Evolutionary conservation across 2,797 vertebrate genomes (phyloP).

Genomic region (Lindbergichthys nudifrons): DNA sequence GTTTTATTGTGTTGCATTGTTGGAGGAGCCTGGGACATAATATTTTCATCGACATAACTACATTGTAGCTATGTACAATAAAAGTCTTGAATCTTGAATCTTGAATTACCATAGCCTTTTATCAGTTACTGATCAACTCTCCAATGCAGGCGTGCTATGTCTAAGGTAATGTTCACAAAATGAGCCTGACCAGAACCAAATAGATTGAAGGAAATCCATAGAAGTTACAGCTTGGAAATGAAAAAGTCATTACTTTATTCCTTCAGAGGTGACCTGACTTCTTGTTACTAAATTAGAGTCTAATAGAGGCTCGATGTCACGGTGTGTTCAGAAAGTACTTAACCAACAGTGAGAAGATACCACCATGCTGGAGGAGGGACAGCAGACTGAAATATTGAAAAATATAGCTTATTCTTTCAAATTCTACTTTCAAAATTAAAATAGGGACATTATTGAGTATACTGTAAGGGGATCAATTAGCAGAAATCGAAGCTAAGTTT

Average conservation of each 20-base stretch:
- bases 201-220: conserved; percentile 30
- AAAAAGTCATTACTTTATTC: conserved; percentile 44
- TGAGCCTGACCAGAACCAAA: conserved; percentile 38
- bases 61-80: too few species aligned
- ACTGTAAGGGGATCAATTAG: too few species aligned
- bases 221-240: conserved; percentile 38
- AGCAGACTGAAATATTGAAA: conserved; percentile 13
- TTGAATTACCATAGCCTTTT: background rate
- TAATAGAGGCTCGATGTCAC: conserved; percentile 36
- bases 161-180: conserved; percentile 29
- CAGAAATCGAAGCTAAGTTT: too few species aligned
- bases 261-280: conserved; percentile 42
- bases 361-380: background rate
- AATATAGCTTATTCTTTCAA: background rate
- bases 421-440: conserved; percentile 2
- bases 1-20: too few species aligned
- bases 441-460: background rate
- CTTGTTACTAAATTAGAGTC: conserved; percentile 36
- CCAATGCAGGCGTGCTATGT: background rate
- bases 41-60: too few species aligned
- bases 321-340: conserved; percentile 10
- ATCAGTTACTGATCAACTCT: conserved; percentile 30
- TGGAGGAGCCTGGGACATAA: too few species aligned
- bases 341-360: conserved; percentile 1
- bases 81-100: background rate